These are phyloP conservation scores for Biston betularia DNA, from an alignment of 2,888 invertebrate genomes.

Conservation along the genomic window DNA sequence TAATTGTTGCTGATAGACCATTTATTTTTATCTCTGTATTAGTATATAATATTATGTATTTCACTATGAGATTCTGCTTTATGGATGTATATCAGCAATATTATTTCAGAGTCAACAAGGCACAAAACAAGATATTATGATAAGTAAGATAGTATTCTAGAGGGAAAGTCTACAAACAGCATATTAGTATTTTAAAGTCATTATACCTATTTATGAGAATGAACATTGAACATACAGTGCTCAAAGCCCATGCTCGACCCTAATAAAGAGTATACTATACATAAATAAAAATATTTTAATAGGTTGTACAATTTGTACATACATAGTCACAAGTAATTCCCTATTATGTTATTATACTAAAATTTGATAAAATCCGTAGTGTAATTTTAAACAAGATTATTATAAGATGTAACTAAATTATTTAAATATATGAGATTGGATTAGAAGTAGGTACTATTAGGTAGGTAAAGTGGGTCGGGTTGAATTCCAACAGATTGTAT, in stretches of 20 bases:
- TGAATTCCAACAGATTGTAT: neutral
- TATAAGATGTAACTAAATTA: neutral
- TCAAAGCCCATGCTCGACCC: slow-evolving; percentile 3
- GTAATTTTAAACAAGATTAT: neutral
- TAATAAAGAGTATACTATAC: neutral
- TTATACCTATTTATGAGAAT: neutral
- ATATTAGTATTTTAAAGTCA: slow-evolving; percentile 15
- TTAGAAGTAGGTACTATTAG: neutral
- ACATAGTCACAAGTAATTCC: slow-evolving; percentile 3
- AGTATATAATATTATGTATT: slow-evolving; percentile 38
- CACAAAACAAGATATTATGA: slow-evolving; percentile 69
- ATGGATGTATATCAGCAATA: slow-evolving; percentile 56
- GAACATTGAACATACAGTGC: slow-evolving; percentile 2
- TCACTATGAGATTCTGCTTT: slow-evolving; percentile 49
- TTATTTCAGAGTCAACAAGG: slow-evolving; percentile 72
- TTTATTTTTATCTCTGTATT: slow-evolving; percentile 43
- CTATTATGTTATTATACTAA: slow-evolving; percentile 2
- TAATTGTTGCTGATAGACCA: slow-evolving; percentile 56
- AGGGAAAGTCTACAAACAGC: slow-evolving; percentile 32
- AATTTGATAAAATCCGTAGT: neutral
- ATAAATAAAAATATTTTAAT: slow-evolving; percentile 3
- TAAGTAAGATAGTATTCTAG: slow-evolving; percentile 22
- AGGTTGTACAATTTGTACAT: neutral
- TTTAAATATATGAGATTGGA: neutral
- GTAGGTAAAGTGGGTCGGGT: slow-evolving; percentile 12